These are phyloP conservation scores for Pteruthius melanotis DNA, from an alignment of 2,113 vertebrate genomes.

Conservation along the genomic window DNA sequence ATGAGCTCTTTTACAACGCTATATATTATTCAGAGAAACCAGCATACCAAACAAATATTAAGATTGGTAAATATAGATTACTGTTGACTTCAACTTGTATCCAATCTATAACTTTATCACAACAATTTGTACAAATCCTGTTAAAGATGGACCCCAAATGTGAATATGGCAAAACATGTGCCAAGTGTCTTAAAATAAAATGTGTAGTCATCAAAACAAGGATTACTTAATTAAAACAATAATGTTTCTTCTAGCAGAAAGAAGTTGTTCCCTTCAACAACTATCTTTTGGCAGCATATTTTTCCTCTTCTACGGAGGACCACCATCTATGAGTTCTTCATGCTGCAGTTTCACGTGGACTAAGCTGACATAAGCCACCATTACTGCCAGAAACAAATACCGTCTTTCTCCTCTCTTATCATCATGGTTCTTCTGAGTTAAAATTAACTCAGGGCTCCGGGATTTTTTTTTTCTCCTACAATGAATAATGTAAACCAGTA, in stretches of 20 bases:
- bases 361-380: not conserved
- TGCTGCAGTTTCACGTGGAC: not conserved
- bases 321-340: not conserved
- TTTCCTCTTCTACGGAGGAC: not conserved
- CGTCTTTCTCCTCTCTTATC: not conserved
- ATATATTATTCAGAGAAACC: not conserved
- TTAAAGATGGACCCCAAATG: not conserved
- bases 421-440: not conserved
- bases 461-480: not conserved
- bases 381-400: not conserved
- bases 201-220: not conserved
- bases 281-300: no score
- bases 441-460: not conserved
- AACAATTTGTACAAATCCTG: not conserved
- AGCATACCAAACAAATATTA: not conserved
- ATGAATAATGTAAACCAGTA: not conserved
- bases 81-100: not conserved
- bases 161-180: not conserved
- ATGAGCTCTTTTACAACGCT: accelerated
- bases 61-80: not conserved
- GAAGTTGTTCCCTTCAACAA: no score
- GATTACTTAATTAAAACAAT: not conserved
- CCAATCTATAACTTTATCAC: not conserved
- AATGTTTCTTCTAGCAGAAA: not conserved
- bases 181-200: slow-evolving; percentile 9